Percentiles rank a stretch among this genome's conserved stretches.
Conservation (phyloP, 2,888 invertebrate genomes). For the Philaethria dido region DNA sequence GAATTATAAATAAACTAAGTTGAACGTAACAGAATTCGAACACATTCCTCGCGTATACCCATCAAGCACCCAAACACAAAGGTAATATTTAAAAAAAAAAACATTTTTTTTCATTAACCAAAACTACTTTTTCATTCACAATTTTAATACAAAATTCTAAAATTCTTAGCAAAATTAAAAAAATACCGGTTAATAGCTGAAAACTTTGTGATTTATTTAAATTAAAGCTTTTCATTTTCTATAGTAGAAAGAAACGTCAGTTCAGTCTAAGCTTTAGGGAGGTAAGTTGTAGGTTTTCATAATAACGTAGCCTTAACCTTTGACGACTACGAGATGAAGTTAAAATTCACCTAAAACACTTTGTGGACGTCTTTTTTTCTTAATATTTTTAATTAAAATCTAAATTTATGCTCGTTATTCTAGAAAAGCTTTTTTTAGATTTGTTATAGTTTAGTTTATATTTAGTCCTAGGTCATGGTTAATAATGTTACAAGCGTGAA, state of each 20-base stretch:
- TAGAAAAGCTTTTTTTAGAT: no score
- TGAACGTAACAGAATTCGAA: no score
- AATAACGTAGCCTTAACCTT: slow-evolving; percentile 24
- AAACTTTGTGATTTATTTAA: slow-evolving; percentile 14
- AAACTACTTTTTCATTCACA: background rate
- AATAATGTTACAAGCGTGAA: no score
- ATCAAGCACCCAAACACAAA: background rate
- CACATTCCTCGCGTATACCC: no score
- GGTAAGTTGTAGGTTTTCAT: background rate
- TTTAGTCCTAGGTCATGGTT: no score
- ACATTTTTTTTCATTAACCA: background rate
- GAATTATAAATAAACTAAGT: no score
- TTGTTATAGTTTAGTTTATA: no score
- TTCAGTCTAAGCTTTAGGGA: slow-evolving; percentile 10
- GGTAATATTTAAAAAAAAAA: background rate
- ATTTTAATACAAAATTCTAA: background rate
- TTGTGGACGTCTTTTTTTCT: background rate
- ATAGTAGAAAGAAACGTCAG: background rate
- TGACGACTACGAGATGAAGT: slow-evolving; percentile 5
- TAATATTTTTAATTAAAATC: slow-evolving; percentile 8
- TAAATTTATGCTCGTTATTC: background rate
- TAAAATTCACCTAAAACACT: background rate
- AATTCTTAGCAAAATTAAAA: slow-evolving; percentile 5
- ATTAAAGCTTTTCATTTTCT: slow-evolving; percentile 18
- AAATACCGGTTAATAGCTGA: slow-evolving; percentile 2